Conservation (phyloP, 1,140 invertebrate species). For the Dermatophagoides farinae region DNA sequence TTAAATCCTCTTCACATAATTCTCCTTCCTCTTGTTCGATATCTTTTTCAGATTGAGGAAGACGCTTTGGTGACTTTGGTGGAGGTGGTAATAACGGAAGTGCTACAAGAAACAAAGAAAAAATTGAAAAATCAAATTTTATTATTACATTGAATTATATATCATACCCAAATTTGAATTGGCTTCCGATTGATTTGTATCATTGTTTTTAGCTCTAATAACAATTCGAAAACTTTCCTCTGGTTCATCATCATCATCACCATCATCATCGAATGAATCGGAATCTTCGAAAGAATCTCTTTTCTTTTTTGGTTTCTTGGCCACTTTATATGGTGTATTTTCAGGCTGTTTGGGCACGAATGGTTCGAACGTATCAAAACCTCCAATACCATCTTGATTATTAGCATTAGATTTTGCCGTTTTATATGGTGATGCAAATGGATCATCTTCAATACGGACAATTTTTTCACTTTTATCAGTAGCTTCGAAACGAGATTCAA, state of each 20-base stretch:
- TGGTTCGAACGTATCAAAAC: constrained; percentile 20
- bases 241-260: constrained; percentile 21
- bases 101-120: constrained; percentile 11
- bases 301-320: constrained; percentile 8
- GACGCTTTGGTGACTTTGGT: constrained; percentile 13
- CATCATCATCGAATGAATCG: constrained; percentile 14
- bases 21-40: background rate
- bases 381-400: constrained; percentile 12
- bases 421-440: constrained; percentile 36
- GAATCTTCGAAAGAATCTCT: constrained; percentile 5
- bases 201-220: constrained; percentile 20
- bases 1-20: background rate
- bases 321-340: constrained; percentile 15
- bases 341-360: constrained; percentile 16
- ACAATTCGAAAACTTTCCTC: constrained; percentile 21
- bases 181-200: background rate
- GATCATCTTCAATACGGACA: constrained; percentile 31
- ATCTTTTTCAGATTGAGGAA: constrained; percentile 1
- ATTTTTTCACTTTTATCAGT: constrained; percentile 6
- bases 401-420: constrained; percentile 9
- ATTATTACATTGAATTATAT: background rate
- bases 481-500: constrained; percentile 21
- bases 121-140: constrained; percentile 3
- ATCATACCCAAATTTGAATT: background rate
- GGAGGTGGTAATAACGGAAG: constrained; percentile 20